Evolutionary conservation across 2,888 invertebrate genomes (phyloP), one percentile per base, ranked within the genome.

Genomic region (Ochropacha duplaris): DNA sequence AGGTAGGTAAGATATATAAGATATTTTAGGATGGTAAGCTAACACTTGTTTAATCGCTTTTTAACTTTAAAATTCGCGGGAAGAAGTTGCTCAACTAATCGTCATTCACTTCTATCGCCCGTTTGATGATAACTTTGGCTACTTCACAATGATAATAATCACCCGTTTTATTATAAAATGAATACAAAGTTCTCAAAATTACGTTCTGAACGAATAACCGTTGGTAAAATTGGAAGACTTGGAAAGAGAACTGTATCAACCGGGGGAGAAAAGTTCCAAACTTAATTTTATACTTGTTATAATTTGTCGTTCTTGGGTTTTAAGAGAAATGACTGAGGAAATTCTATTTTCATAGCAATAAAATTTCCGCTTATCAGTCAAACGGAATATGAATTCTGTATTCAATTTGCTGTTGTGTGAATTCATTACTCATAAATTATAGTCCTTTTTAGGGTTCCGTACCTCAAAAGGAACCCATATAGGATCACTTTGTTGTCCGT

Each of bases 261-360:
- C 28, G 19, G 24, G 24, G 57, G 55, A 59, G 62, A 63, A 70
- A 71, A 61, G 69, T 68, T 55, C 56, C 54, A 69, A 71, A 70
- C 68, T 65, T 70, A 74, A 69, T 72, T 72, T 72, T 57, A 63
- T 69, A 66, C 63, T 75, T 68, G 66, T 68, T 72, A 64, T 65
- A 67, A 72, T 71, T 75, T 71, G 72, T 66, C 66, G 62, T 56
- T 56, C 59, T 39, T 59, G 57, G 59, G 52, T 44, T 59, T 54
- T 52, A 63, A 64, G 59, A 66, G 62, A 63, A 67, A 72, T 68
- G 66, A 61, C 62, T 58, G 58, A 50, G 61, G 61, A 71, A 72
- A 72, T 69, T 68, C 65, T 59, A 66, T 72, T 72, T 68, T 69
- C 68, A 12, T 31, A 71, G 50, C 57, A 65, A 12, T 31, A 31